phyloP scores from a whole-genome alignment of 1,140 invertebrate genomes.

The Epicauta chinensis region DNA sequence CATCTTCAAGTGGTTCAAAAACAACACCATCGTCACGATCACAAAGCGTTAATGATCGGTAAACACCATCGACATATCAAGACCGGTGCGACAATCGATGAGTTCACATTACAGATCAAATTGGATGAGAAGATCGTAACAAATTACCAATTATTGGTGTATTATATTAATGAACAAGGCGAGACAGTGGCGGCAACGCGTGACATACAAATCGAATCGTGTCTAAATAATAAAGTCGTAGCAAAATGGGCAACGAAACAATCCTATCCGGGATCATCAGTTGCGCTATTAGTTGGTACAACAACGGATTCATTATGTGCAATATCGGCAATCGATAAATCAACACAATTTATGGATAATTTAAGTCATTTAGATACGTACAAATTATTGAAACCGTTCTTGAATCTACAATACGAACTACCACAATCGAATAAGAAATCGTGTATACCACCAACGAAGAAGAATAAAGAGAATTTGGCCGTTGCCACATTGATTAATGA shows the following conservation, averaged over 20 bases:
- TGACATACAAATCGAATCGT: slow-evolving; percentile 23
- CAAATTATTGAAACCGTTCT: slow-evolving; percentile 22
- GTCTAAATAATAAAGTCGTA: slow-evolving; percentile 27
- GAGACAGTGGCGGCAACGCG: slow-evolving; percentile 26
- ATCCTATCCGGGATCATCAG: slow-evolving; percentile 46
- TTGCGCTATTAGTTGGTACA: slow-evolving; percentile 47
- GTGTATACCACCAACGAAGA: slow-evolving; percentile 19
- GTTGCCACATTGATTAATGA: neutral
- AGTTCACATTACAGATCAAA: slow-evolving; percentile 26
- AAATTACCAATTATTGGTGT: slow-evolving; percentile 28
- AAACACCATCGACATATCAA: slow-evolving; percentile 25
- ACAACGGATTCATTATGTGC: slow-evolving; percentile 52
- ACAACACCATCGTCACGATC: slow-evolving; percentile 18
- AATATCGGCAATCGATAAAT: slow-evolving; percentile 54
- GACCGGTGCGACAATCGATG: slow-evolving; percentile 16
- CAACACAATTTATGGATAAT: slow-evolving; percentile 46
- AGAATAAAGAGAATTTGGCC: slow-evolving; percentile 8
- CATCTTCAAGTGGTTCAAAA: slow-evolving; percentile 17
- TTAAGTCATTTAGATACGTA: neutral
- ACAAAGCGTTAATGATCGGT: slow-evolving; percentile 22
- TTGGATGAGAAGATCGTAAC: slow-evolving; percentile 24
- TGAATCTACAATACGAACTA: slow-evolving; percentile 3
- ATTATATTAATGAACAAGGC: slow-evolving; percentile 24
- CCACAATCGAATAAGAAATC: slow-evolving; percentile 21
- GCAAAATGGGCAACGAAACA: slow-evolving; percentile 29